These are phyloP conservation scores for Tetraodon nigroviridis DNA, from an alignment of 2,113 vertebrate genomes.

Conservation along the genomic window DNA sequence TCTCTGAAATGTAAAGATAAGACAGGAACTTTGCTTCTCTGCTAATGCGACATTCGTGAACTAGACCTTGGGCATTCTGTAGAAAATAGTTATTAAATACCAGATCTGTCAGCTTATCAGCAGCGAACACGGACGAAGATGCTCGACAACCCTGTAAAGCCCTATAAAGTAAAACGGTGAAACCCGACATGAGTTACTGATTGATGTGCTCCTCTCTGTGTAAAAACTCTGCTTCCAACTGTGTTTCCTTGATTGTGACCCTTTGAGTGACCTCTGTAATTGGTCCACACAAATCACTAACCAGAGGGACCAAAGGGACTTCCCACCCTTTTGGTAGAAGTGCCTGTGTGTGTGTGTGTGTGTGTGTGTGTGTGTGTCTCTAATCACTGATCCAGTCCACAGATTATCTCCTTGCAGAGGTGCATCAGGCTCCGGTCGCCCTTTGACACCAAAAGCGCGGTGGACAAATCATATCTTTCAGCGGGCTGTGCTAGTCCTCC, in stretches of 20 bases:
- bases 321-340: constrained; percentile 35
- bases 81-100: constrained; percentile 18
- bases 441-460: constrained; percentile 46
- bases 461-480: constrained; percentile 34
- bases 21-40: constrained; percentile 15
- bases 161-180: constrained; percentile 65
- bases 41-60: constrained; percentile 15
- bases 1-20: constrained; percentile 33
- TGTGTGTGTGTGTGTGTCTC: constrained; percentile 13
- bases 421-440: constrained; percentile 44
- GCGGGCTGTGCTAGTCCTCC: constrained; percentile 11
- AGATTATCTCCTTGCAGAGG: constrained; percentile 45
- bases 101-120: constrained; percentile 42
- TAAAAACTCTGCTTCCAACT: constrained; percentile 25
- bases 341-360: constrained; percentile 19
- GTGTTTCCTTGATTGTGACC: constrained; percentile 60
- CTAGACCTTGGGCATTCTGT: constrained; percentile 12
- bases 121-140: constrained; percentile 31
- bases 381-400: constrained; percentile 45
- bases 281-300: constrained; percentile 69
- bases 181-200: constrained; percentile 67
- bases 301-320: constrained; percentile 43
- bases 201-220: constrained; percentile 55
- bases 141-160: constrained; percentile 50
- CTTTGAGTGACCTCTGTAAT: constrained; percentile 70